These are phyloP conservation scores for Polydrusus tereticollis DNA, from an alignment of 2,888 invertebrate genomes.

Conservation along the genomic window DNA sequence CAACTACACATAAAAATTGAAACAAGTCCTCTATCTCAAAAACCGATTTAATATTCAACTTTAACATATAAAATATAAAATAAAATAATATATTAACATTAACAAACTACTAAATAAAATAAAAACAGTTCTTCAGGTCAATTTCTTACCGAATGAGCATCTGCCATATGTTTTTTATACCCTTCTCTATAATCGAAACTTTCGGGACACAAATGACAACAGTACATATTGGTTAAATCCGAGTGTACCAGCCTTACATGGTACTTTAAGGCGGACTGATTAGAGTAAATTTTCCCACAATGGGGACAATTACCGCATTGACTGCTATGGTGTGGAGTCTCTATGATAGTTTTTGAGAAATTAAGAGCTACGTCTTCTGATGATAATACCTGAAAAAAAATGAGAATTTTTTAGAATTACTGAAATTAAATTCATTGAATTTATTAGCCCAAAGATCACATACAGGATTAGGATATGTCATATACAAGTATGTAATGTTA, in stretches of 20 bases:
- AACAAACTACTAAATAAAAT: slow-evolving; percentile 43
- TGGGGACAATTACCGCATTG: slow-evolving; percentile 77
- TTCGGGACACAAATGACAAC: slow-evolving; percentile 78
- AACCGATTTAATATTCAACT: slow-evolving; percentile 50
- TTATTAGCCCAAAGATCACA: too few species aligned
- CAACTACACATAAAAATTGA: not conserved
- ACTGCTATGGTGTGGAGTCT: slow-evolving; percentile 63
- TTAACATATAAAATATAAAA: slow-evolving; percentile 49
- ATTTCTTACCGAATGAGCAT: slow-evolving; percentile 75
- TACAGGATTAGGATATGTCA: too few species aligned
- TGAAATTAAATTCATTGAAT: too few species aligned
- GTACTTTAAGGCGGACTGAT: slow-evolving; percentile 76
- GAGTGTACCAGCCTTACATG: slow-evolving; percentile 76
- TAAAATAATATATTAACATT: slow-evolving; percentile 51
- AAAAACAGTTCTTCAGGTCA: slow-evolving; percentile 59
- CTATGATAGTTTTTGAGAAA: slow-evolving; percentile 48
- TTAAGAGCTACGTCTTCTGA: slow-evolving; percentile 53
- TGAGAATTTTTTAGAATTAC: too few species aligned
- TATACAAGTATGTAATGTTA: too few species aligned
- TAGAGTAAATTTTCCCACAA: slow-evolving; percentile 78
- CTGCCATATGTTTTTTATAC: slow-evolving; percentile 79
- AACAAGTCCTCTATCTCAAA: slow-evolving; percentile 38
- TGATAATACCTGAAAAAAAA: slow-evolving; percentile 46
- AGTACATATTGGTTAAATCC: slow-evolving; percentile 76
- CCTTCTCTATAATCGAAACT: slow-evolving; percentile 78